Conservation (phyloP, 2,113 vertebrate species). For the Pelobates fuscus region DNA sequence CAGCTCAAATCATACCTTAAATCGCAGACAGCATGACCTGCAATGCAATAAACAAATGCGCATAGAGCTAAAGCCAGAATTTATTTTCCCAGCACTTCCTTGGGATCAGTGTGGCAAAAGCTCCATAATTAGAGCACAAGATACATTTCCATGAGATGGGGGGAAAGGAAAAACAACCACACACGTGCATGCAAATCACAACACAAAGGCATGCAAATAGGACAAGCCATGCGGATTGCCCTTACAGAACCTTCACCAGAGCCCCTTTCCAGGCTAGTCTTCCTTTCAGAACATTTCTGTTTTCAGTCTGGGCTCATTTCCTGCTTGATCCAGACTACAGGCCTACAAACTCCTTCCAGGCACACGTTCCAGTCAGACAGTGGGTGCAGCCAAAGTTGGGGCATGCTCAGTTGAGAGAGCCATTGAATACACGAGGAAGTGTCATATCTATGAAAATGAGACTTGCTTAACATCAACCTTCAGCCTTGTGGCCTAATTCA, state of each 20-base stretch:
- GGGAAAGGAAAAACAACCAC: too few species aligned
- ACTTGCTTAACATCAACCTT: background rate
- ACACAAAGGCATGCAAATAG: background rate
- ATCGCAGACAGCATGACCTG: background rate
- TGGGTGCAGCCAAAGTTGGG: constrained; percentile 68
- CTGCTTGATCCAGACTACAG: constrained; percentile 60
- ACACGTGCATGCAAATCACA: background rate
- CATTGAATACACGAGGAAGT: constrained; percentile 66
- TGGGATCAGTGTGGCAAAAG: too few species aligned
- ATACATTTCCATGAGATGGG: too few species aligned
- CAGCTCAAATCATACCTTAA: background rate
- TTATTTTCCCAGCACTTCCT: too few species aligned
- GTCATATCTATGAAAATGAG: constrained; percentile 54
- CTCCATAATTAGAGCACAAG: too few species aligned
- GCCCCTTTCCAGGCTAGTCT: background rate
- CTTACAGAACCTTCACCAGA: background rate
- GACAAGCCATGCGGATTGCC: background rate
- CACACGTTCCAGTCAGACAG: constrained; percentile 67
- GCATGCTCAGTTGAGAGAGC: constrained; percentile 69
- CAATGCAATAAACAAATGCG: background rate
- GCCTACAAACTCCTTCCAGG: constrained; percentile 65
- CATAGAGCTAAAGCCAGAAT: background rate
- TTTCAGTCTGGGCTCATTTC: constrained; percentile 51
- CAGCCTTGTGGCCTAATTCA: background rate
- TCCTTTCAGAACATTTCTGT: too few species aligned